Base-by-base conservation (phyloP, 2,113 vertebrate genomes). In the Ciconia maguari region DNA sequence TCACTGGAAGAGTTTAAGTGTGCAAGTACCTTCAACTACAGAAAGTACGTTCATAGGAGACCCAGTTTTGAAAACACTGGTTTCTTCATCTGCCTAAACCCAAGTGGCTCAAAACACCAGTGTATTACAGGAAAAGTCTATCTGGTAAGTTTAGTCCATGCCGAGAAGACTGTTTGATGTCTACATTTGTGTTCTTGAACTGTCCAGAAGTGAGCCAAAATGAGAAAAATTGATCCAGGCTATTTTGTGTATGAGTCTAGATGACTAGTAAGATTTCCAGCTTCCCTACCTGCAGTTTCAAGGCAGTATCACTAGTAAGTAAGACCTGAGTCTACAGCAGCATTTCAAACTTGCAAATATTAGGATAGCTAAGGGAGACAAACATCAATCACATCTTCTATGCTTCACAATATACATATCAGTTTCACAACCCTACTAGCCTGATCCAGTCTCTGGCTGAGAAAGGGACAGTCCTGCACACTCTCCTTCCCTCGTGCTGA, bases 401-500 rank as follows among this genome's bases (percentile, higher is more conserved):
- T 26, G n/a, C 34, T 68, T 38, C 1, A 1, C 19, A 48, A 55
- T 17, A 38, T 9, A 55, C 16, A 3, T 15, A 76, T 15, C 27
- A 69, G n/a, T 62, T 83, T 52, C 27, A 74, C 18, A 70, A 29
- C 6, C 30, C 29, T 32, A 49, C 13, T 26, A 78, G 36, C 9
- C 72, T 62, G 30, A 77, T 7, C 12, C 17, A 29, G 36, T 10
- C 16, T 61, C 49, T 27, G 41, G 44, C 58, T 69, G 20, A 55
- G 48, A 61, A 44, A 48, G 16, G 6, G 14, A 32, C 46, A 74
- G 13, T 22, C 30, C 54, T 34, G 19, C 26, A 76, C 21, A 30
- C 13, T 6, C 21, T 48, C 54, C 38, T 52, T 69, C 21, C 17
- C 27, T 44, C 0, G 0, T 3, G 32, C 52, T 52, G 14, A 7